These are phyloP conservation scores for Lophius piscatorius DNA, from an alignment of 2,113 vertebrate genomes.

Conservation along the genomic window DNA sequence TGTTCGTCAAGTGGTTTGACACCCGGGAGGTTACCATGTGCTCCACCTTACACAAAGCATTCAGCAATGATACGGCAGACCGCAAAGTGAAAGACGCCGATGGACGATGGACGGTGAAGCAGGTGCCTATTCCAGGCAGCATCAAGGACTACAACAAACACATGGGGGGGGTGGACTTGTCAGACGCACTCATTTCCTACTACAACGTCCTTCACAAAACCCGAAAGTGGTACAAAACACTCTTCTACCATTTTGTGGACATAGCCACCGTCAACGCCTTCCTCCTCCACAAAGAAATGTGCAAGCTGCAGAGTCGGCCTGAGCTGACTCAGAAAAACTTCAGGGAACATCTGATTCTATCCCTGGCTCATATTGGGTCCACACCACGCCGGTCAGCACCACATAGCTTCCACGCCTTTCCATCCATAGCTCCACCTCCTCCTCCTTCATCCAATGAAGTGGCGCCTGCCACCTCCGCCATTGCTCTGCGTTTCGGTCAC, in stretches of 20 bases:
- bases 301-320: constrained; percentile 46
- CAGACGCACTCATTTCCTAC: constrained; percentile 62
- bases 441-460: not conserved
- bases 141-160: constrained; percentile 66
- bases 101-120: constrained; percentile 47
- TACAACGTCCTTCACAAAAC: constrained; percentile 68
- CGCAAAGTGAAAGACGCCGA: constrained; percentile 43
- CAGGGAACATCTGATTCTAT: constrained; percentile 57
- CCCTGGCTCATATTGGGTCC: constrained; percentile 58
- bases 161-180: constrained; percentile 67
- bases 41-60: constrained; percentile 55
- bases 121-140: constrained; percentile 48
- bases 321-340: constrained; percentile 45
- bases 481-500: constrained; percentile 40
- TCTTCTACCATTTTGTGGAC: constrained; percentile 67
- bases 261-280: constrained; percentile 64
- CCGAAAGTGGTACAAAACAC: constrained; percentile 63
- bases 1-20: constrained; percentile 66
- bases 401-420: constrained; percentile 16
- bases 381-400: constrained; percentile 39
- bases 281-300: constrained; percentile 62
- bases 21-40: constrained; percentile 55
- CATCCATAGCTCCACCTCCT: not conserved
- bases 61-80: constrained; percentile 22
- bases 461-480: not conserved